These are phyloP conservation scores for Aldabrachelys gigantea DNA, from an alignment of 2,113 vertebrate species.

Conservation along the genomic window DNA sequence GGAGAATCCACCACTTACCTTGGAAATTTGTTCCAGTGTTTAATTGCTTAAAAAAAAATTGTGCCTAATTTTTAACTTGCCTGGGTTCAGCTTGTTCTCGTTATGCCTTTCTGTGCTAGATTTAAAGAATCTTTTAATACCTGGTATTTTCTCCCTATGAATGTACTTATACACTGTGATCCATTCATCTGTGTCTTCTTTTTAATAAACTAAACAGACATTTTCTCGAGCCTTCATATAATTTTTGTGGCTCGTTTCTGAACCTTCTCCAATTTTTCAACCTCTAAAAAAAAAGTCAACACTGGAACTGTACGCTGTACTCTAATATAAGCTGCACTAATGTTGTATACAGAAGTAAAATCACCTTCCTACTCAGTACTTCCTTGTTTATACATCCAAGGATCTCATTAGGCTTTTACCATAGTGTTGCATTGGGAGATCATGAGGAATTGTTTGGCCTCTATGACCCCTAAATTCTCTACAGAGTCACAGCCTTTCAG, in stretches of 20 bases:
- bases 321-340: background rate
- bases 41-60: conserved; percentile 10
- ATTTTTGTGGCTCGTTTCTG: background rate
- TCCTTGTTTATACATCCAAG: background rate
- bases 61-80: background rate
- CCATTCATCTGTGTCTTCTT: background rate
- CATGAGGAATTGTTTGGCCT: background rate
- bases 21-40: conserved; percentile 19
- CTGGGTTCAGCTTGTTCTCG: conserved; percentile 19
- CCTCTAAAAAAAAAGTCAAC: background rate
- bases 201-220: conserved; percentile 1
- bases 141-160: conserved; percentile 33
- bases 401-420: background rate
- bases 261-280: conserved; percentile 31
- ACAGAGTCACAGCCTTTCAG: background rate
- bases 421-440: background rate
- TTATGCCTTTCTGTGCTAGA: conserved; percentile 17
- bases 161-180: background rate
- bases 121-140: conserved; percentile 11
- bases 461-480: background rate
- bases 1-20: conserved; percentile 9
- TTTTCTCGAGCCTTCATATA: conserved; percentile 48
- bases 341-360: background rate
- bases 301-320: background rate
- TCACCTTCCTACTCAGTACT: background rate